These are phyloP conservation scores for Plectropomus leopardus DNA, from an alignment of 2,113 vertebrate genomes.

Conservation along the genomic window DNA sequence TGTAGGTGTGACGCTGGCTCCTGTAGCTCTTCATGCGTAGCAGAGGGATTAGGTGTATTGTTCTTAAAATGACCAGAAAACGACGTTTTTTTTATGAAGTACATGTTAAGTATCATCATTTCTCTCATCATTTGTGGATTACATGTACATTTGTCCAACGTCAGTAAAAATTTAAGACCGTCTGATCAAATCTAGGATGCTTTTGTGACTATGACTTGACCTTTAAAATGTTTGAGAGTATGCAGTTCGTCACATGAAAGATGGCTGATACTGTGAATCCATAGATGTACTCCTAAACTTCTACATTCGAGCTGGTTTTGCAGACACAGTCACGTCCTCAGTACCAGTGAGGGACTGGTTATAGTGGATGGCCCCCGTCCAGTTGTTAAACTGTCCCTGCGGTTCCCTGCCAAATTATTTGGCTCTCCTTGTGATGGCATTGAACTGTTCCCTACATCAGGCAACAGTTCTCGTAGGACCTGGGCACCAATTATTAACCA, in stretches of 20 bases:
- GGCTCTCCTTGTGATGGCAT: constrained; percentile 63
- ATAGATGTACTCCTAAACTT: constrained; percentile 9
- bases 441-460: constrained; percentile 52
- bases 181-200: not conserved
- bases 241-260: constrained; percentile 13
- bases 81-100: not conserved
- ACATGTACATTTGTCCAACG: not conserved
- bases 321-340: constrained; percentile 1
- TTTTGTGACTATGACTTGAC: constrained; percentile 1
- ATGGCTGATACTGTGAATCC: not conserved
- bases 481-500: constrained; percentile 62
- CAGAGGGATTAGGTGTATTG: not conserved
- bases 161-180: not conserved
- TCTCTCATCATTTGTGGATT: not conserved
- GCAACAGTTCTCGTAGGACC: constrained; percentile 58
- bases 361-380: constrained; percentile 37
- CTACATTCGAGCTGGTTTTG: constrained; percentile 21
- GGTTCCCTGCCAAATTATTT: constrained; percentile 63
- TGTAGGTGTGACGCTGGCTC: not conserved
- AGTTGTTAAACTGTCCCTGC: constrained; percentile 60
- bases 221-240: not conserved
- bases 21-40: constrained; percentile 4
- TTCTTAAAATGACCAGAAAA: not conserved
- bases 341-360: constrained; percentile 32
- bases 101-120: too few species aligned